Percentiles rank a stretch among this genome's conserved stretches.
Evolutionary conservation across 2,888 invertebrate genomes (phyloP).

Genomic region (Sericinus montela): DNA sequence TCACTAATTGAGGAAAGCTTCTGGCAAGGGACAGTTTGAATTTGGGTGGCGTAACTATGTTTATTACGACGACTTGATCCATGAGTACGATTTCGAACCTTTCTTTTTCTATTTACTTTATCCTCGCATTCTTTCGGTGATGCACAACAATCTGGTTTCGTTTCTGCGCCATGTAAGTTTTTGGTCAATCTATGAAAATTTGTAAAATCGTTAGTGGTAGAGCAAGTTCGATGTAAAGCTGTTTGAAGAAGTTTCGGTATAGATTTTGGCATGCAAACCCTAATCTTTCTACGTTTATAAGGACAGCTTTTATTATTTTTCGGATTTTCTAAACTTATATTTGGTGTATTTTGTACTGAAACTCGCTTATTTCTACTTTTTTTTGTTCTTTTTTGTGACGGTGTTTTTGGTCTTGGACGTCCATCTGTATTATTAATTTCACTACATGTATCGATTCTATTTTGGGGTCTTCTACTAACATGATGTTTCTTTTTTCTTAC

Average conservation of each 20-base stretch:
- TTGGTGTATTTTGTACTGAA: neutral
- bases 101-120: neutral
- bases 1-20: neutral
- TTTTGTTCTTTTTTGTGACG: neutral
- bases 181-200: constrained; percentile 1
- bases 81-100: neutral
- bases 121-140: neutral
- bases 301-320: neutral
- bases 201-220: constrained; percentile 1
- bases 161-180: neutral
- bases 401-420: neutral
- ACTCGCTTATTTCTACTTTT: neutral
- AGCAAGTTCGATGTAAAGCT: constrained; percentile 2
- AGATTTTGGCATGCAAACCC: constrained; percentile 9
- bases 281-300: neutral
- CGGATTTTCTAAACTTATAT: neutral
- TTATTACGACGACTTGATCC: neutral
- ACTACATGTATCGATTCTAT: neutral
- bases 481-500: constrained; percentile 1
- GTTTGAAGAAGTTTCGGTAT: constrained; percentile 7
- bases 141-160: neutral
- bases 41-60: neutral
- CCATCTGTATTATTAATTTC: neutral
- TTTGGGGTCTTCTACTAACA: neutral
- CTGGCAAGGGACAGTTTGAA: neutral